Conservation (phyloP, 2,797 vertebrate genomes). For the Syndactyla subalaris region DNA sequence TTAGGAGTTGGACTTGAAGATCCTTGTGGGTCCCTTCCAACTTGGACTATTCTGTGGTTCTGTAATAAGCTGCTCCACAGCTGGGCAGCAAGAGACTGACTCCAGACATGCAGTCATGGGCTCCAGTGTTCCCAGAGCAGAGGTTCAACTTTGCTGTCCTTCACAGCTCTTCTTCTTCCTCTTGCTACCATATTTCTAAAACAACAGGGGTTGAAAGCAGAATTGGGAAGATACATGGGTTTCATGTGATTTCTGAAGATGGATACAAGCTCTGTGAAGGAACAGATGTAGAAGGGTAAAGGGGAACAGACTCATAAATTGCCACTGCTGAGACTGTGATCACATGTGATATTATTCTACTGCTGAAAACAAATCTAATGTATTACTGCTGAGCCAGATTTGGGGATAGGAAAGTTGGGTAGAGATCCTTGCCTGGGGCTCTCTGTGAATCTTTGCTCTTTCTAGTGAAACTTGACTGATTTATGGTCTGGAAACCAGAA, state of each 20-base stretch:
- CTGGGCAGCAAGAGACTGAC: neutral
- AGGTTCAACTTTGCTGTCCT: neutral
- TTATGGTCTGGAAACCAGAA: constrained; percentile 43
- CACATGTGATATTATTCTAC: neutral
- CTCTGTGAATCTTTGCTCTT: neutral
- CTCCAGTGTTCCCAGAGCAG: neutral
- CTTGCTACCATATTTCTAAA: neutral
- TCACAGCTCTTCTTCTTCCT: neutral
- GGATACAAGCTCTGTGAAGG: neutral
- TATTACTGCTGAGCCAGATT: neutral
- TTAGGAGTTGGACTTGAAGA: neutral
- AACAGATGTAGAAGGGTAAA: neutral
- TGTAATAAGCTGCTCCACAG: neutral
- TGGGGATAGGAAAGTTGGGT: constrained; percentile 29
- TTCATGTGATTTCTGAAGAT: neutral
- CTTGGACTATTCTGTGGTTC: neutral
- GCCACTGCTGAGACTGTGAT: neutral
- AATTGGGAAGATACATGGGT: neutral
- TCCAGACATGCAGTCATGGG: fast-evolving
- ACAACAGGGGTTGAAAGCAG: neutral
- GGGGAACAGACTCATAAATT: neutral
- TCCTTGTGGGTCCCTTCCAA: neutral
- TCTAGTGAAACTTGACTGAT: constrained; percentile 30
- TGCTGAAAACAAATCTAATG: constrained; percentile 23
- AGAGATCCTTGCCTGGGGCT: constrained; percentile 25